Percentiles rank a stretch among this genome's conserved stretches.
These are phyloP conservation scores for Seira ritae DNA, from an alignment of 2,888 invertebrate genomes.

Conservation along the genomic window DNA sequence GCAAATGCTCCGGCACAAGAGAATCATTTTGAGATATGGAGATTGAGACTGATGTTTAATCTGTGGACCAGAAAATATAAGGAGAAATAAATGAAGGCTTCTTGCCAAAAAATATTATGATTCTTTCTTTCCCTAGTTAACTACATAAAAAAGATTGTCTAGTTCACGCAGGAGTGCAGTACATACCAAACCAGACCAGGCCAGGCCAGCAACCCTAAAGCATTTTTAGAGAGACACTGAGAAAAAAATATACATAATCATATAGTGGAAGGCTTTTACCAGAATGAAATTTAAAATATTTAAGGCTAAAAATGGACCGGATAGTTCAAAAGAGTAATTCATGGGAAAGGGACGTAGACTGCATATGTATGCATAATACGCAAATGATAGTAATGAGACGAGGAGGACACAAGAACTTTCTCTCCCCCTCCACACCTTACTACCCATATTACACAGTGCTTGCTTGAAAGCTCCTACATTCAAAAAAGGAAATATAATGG, in stretches of 20 bases:
- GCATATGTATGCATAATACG: conserved; percentile 7
- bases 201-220: background rate
- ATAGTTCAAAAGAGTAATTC: conserved; percentile 25
- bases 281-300: conserved; percentile 4
- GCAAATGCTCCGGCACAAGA: conserved; percentile 73
- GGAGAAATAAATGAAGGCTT: conserved; percentile 65
- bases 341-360: conserved; percentile 12
- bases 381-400: background rate
- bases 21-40: conserved; percentile 74
- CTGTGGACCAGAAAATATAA: conserved; percentile 1
- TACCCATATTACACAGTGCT: background rate
- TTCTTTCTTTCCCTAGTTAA: conserved; percentile 31
- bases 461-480: conserved; percentile 33
- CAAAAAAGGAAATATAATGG: conserved; percentile 42
- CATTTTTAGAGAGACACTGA: no score
- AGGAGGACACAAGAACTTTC: background rate
- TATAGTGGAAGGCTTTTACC: conserved; percentile 3
- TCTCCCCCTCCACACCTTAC: background rate
- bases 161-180: conserved; percentile 24
- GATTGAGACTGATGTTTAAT: conserved; percentile 72
- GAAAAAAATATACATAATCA: no score
- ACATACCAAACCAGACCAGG: conserved; percentile 61
- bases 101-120: conserved; percentile 57
- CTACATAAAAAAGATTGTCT: conserved; percentile 38
- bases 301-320: background rate